Percentiles rank a stretch among this genome's conserved stretches.
phyloP scores from a whole-genome alignment of 2,888 invertebrate species.

The Ceraclea dissimilis region DNA sequence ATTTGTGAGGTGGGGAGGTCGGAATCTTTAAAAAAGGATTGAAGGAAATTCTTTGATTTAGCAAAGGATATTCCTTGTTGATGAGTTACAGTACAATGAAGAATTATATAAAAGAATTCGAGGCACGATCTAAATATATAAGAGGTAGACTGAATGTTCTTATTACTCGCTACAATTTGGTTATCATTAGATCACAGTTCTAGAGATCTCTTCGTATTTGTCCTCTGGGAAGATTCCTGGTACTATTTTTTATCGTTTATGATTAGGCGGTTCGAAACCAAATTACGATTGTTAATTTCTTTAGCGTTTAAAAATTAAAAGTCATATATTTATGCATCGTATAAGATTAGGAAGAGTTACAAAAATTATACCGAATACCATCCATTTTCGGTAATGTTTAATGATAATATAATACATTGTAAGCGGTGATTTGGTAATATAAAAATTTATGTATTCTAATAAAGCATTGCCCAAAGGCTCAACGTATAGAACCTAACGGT shows the following conservation, averaged over 20 bases:
- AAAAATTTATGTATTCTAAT: constrained; percentile 17
- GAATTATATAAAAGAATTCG: too few species aligned
- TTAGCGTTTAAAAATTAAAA: constrained; percentile 1
- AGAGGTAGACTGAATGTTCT: too few species aligned
- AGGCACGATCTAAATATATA: too few species aligned
- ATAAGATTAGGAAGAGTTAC: neutral
- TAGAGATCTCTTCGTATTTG: too few species aligned
- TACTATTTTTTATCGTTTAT: neutral
- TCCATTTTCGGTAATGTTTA: constrained; percentile 17
- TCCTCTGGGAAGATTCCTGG: neutral
- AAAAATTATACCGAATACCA: constrained; percentile 4
- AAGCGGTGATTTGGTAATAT: constrained; percentile 17
- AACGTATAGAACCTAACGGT: constrained; percentile 6
- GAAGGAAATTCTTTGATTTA: too few species aligned
- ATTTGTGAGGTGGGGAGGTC: too few species aligned
- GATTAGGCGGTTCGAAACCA: neutral
- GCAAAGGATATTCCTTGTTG: too few species aligned
- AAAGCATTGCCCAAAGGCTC: constrained; percentile 12
- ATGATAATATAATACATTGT: constrained; percentile 12
- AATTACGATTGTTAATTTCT: constrained; percentile 2
- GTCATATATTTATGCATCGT: neutral
- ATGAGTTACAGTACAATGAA: too few species aligned
- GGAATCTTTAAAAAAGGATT: too few species aligned
- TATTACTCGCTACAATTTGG: too few species aligned
- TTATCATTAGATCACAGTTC: too few species aligned